Base-by-base conservation (phyloP, 1,140 invertebrate genomes). In the Temnothorax nylanderi region DNA sequence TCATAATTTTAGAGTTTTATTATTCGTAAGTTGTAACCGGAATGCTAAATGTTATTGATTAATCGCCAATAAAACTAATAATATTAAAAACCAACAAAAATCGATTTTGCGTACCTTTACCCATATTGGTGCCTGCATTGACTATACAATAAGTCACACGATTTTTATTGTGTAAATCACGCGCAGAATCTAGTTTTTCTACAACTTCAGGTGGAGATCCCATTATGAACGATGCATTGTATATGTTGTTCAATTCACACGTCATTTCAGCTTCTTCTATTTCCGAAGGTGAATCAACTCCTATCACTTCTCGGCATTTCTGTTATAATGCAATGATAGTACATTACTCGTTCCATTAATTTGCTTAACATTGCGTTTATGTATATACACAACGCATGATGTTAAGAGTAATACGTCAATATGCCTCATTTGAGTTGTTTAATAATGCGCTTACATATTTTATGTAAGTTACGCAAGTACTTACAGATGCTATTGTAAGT, bases 281-380 rank as follows among this genome's bases (percentile, higher is more conserved):
- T 91, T 95, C 95, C 21, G 93, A 93, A n/a, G 92, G 90, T 21
- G 93, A 88, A 89, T 95, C 95, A 6, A 95, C 64, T 37, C 95
- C 95, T 76, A 95, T 94, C 3, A 95, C 92, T 91, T 94, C 91
- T 69, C 92, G 90, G 64, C 93, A 95, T 95, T 94, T 94, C 94
- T 95, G 62, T 58, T 91, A 91, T 65, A 85, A 77, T 60, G 47
- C 51, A 78, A 67, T 41, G 62, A 67, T 26, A 16, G 44, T 71
- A 41, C 5, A 69, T 47, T 62, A 54, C 37, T 76, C n/a, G 56
- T 88, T 69, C 65, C 75, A 32, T 75, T 74, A 74, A 74, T 74
- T 84, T 47, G 26, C 4, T 47, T 58, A 74, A 18, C 34, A 54
- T n/a, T 47, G 69, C 67, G 21, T 26, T 85, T 75, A 56, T 69